Evolutionary conservation across 92 coral and sea anemone genomes (phyloP).

Genomic region (Zoanthus sansibaricus): DNA sequence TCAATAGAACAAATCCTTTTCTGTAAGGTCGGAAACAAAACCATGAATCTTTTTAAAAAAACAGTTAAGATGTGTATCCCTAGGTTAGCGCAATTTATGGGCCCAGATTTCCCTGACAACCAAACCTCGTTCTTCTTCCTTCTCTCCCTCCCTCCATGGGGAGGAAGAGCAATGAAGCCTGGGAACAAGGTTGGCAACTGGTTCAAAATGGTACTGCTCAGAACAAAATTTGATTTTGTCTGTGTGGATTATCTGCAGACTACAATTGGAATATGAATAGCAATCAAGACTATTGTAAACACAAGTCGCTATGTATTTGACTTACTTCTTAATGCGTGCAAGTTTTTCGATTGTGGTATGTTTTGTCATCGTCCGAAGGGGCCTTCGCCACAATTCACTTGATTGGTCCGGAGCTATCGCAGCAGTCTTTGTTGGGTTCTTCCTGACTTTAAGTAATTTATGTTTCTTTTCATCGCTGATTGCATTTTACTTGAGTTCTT

Average conservation of each 20-base stretch:
- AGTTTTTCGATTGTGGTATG: constrained; percentile 74
- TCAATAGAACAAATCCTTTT: no score
- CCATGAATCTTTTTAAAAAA: no score
- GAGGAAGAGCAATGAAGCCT: neutral
- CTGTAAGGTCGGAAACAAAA: no score
- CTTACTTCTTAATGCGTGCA: constrained; percentile 63
- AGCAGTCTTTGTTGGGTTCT: constrained; percentile 86
- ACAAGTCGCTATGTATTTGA: constrained; percentile 50
- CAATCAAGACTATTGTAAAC: neutral
- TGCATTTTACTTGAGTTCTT: constrained; percentile 84
- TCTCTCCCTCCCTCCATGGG: neutral
- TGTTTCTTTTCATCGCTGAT: constrained; percentile 87
- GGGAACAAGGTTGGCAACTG: neutral
- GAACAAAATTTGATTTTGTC: neutral
- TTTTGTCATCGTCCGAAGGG: constrained; percentile 76
- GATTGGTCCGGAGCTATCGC: constrained; percentile 89
- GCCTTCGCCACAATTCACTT: constrained; percentile 79
- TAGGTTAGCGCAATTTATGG: no score
- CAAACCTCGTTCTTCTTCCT: no score
- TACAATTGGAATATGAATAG: neutral
- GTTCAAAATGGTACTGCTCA: neutral
- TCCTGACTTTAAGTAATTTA: constrained; percentile 83
- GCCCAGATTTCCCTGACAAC: no score
- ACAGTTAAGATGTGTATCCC: no score
- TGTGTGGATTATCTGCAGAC: neutral